These are phyloP conservation scores for Paralvinella palmiformis DNA, from an alignment of 1,140 invertebrate species.

Conservation along the genomic window DNA sequence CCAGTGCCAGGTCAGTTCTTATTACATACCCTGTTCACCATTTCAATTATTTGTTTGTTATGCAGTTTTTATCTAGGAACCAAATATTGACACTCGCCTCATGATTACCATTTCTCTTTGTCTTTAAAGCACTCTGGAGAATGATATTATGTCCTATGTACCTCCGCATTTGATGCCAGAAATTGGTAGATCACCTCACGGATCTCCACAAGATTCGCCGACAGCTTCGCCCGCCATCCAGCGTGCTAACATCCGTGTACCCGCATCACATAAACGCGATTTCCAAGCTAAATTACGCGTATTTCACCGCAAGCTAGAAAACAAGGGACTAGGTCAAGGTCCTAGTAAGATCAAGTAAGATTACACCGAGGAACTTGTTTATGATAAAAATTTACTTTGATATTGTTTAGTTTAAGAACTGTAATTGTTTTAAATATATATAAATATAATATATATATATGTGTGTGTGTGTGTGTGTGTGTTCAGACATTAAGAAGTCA, in stretches of 20 bases:
- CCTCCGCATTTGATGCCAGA: slow-evolving; percentile 54
- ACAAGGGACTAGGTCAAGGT: slow-evolving; percentile 93
- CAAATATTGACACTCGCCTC: no score
- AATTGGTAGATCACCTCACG: slow-evolving; percentile 51
- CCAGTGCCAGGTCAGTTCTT: no score
- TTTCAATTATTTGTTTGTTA: no score
- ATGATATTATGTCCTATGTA: slow-evolving; percentile 97
- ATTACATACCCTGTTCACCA: no score
- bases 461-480: no score
- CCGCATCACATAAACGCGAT: slow-evolving; percentile 78
- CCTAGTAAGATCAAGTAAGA: slow-evolving; percentile 91
- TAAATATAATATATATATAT: no score
- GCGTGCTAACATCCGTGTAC: slow-evolving; percentile 68
- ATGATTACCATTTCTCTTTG: no score
- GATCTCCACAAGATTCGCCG: slow-evolving; percentile 68
- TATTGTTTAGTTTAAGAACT: not conserved
- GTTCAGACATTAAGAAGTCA: no score
- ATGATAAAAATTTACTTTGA: slow-evolving; percentile 11
- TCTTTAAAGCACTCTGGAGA: slow-evolving; percentile 84
- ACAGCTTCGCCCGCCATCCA: slow-evolving; percentile 69
- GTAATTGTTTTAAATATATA: no score
- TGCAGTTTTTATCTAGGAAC: no score
- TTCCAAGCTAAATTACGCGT: slow-evolving; percentile 92
- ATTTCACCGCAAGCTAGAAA: slow-evolving; percentile 91
- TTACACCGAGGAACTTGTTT: not conserved